Conservation (phyloP, 2,888 invertebrate genomes). For the Sinohyriopsis cumingii region DNA sequence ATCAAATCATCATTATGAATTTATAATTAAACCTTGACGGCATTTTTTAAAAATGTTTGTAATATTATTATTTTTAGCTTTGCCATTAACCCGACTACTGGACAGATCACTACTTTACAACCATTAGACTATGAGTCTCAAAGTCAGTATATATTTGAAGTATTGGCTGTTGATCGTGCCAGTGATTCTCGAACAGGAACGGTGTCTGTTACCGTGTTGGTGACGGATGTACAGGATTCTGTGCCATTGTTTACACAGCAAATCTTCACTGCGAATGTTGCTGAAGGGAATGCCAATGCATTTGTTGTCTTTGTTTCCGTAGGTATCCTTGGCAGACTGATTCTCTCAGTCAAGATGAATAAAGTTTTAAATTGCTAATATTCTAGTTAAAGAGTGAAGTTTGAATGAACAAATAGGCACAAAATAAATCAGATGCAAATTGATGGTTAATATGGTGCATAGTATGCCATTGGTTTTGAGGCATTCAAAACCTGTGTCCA, state of each 20-base stretch:
- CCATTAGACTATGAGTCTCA: slow-evolving; percentile 50
- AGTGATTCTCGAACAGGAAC: slow-evolving; percentile 33
- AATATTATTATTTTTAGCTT: slow-evolving; percentile 23
- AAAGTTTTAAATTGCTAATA: no score
- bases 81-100: slow-evolving; percentile 35
- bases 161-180: slow-evolving; percentile 42
- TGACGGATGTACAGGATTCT: slow-evolving; percentile 60
- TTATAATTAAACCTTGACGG: no score
- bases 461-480: no score
- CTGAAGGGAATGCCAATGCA: slow-evolving; percentile 32
- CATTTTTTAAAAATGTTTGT: no score
- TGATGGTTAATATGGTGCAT: no score
- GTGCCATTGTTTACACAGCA: slow-evolving; percentile 50
- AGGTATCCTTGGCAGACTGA: slow-evolving; percentile 8
- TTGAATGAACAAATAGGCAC: no score
- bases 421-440: no score
- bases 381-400: no score
- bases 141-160: slow-evolving; percentile 35
- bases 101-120: slow-evolving; percentile 38
- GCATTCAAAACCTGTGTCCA: no score
- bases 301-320: slow-evolving; percentile 38
- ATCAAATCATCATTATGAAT: no score
- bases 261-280: slow-evolving; percentile 45
- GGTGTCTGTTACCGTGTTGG: slow-evolving; percentile 34
- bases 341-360: no score